These are phyloP conservation scores for Myripristis murdjan DNA, from an alignment of 2,797 vertebrate genomes.

Conservation along the genomic window DNA sequence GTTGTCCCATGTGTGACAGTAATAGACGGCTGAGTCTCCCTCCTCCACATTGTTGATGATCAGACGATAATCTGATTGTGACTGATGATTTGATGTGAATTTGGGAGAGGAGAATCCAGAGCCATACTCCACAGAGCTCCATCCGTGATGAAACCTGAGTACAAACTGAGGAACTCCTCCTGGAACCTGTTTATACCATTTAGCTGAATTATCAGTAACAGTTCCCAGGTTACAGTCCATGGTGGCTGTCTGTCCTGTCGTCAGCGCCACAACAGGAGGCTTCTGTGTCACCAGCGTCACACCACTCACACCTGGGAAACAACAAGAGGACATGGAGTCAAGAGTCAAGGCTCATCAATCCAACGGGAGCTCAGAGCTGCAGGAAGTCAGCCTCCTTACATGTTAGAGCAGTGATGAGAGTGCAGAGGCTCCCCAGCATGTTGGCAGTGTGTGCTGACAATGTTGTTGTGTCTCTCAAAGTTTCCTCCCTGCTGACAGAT, in stretches of 20 bases:
- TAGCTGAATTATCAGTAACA: background rate
- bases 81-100: constrained; percentile 50
- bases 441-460: constrained; percentile 58
- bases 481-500: constrained; percentile 30
- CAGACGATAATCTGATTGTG: constrained; percentile 39
- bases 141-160: too few relatives aligned
- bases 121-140: fast-evolving
- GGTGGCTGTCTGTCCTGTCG: constrained; percentile 60
- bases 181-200: constrained; percentile 36
- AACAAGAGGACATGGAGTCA: constrained; percentile 60
- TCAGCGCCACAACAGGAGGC: constrained; percentile 57
- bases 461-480: constrained; percentile 19
- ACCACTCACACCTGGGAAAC: constrained; percentile 73
- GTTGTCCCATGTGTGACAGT: background rate
- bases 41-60: constrained; percentile 41
- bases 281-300: constrained; percentile 73
- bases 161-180: too few relatives aligned
- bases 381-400: constrained; percentile 20
- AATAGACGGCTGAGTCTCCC: constrained; percentile 30
- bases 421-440: constrained; percentile 66
- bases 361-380: constrained; percentile 22
- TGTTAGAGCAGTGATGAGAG: constrained; percentile 62
- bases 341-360: constrained; percentile 44
- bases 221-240: constrained; percentile 72
- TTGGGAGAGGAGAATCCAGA: constrained; percentile 65